Conservation (phyloP, 2,888 invertebrate species). For the Ophonus ardosiacus region DNA sequence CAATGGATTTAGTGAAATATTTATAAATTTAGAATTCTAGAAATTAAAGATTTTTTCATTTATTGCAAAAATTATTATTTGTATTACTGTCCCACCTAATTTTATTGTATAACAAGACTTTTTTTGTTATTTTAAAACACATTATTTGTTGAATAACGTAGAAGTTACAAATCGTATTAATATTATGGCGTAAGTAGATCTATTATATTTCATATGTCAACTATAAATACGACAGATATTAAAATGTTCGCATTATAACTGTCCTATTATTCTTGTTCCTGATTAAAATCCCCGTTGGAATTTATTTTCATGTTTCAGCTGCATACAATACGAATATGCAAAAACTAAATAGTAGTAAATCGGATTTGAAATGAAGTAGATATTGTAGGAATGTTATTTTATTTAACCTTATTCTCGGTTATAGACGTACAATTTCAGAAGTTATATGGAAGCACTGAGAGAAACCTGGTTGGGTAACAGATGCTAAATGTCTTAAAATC, state of each 20-base stretch:
- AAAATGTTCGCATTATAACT: not conserved
- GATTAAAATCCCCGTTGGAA: not conserved
- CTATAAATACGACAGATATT: not conserved
- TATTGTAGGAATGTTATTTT: constrained; percentile 27
- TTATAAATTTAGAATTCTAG: too few species aligned
- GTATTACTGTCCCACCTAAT: too few species aligned
- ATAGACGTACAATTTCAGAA: constrained; percentile 10
- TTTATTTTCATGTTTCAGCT: not conserved
- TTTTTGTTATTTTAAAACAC: too few species aligned
- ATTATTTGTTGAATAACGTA: too few species aligned
- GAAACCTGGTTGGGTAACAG: not conserved
- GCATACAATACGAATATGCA: not conserved
- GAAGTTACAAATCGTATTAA: too few species aligned
- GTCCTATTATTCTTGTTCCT: not conserved
- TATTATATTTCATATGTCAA: not conserved
- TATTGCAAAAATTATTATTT: too few species aligned
- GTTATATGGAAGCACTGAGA: constrained; percentile 8
- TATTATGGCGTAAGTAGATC: not conserved
- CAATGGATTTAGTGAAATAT: too few species aligned
- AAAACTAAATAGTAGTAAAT: constrained; percentile 4
- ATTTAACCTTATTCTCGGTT: constrained; percentile 20
- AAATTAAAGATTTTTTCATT: too few species aligned
- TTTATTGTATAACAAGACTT: too few species aligned
- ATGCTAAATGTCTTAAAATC: not conserved
- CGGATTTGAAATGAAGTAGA: constrained; percentile 8